Evolutionary conservation across 2,797 vertebrate species (phyloP), one percentile per base, ranked within the genome.

Genomic region (Phataginus tricuspis): DNA sequence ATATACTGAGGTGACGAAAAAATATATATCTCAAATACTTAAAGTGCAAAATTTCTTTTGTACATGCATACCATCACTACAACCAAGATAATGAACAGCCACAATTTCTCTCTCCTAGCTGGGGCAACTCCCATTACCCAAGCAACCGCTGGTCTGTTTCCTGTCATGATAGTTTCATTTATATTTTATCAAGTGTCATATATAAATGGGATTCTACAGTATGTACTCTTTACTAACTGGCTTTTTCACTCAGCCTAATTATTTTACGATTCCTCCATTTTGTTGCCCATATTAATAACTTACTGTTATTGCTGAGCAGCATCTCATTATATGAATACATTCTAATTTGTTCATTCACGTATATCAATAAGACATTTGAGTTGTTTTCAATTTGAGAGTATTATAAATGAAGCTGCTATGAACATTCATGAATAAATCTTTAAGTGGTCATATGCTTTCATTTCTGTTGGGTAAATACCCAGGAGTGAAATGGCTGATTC

Each of bases 311-410:
- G 25, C 45, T 57, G 71, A 82, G 5, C 59, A 83, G 19, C 61
- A 27, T n/a, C 74, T 2, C 59, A 71, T 53, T 64, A 15, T 34
- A 63, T 57, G 7, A 27, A 63, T 29, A 59, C 6, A 64, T 21
- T 10, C 63, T 89, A 75, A 49, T 64, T 68, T 89, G 14, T 85
- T 94, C 23, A 94, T 66, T n/a, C 14, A 94, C 71, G 34, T 75
- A 16, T 42, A 37, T 75, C 42, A 75, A 7, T 75, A 63, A 63
- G 61, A 69, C 19, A 64, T 84, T 71, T 59, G 39, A 2, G 4
- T 88, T 88, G 10, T 85, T 68, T 92, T 57, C 42, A 74, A 25
- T 92, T 86, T 92, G 34, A 86, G 21, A 66, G 79, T n/a, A 55
- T 63, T 93, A 75, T 27, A 75, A 72, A 69, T 77, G 57, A 68